Conservation (phyloP, 2,113 vertebrate species). For the Alosa alosa region DNA sequence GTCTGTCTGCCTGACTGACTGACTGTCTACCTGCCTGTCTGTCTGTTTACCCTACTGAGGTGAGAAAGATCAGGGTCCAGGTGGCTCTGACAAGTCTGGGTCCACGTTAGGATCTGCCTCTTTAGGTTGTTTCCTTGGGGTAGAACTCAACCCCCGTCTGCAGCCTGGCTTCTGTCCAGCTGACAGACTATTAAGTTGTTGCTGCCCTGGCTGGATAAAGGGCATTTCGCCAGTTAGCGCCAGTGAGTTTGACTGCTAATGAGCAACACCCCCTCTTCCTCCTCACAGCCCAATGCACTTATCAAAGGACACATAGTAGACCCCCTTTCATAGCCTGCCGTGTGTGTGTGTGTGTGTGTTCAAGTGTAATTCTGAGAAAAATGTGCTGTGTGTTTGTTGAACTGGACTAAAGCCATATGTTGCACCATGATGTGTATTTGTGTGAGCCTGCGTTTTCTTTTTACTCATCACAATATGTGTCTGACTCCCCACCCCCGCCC, state of each 20-base stretch:
- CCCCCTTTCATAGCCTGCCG: neutral
- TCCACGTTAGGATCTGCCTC: too few species aligned
- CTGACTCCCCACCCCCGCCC: neutral
- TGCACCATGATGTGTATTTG: neutral
- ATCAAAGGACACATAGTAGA: neutral
- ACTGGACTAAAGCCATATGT: neutral
- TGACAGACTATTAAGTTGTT: neutral
- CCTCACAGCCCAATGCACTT: neutral
- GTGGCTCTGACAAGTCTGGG: neutral
- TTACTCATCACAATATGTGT: neutral
- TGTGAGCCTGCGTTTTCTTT: neutral
- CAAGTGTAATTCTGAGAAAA: too few species aligned
- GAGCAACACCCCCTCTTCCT: neutral
- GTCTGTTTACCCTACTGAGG: neutral
- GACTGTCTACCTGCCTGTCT: neutral
- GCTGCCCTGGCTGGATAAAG: neutral
- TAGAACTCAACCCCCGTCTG: neutral
- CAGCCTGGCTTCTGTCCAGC: neutral
- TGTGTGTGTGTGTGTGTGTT: constrained; percentile 27
- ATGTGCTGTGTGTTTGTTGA: neutral
- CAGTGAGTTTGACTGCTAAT: neutral
- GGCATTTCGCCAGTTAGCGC: neutral
- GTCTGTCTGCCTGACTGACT: neutral
- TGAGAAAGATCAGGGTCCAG: neutral
- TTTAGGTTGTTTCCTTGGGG: neutral